These are phyloP conservation scores for Coranthus polyacanthus DNA, from an alignment of 2,797 vertebrate genomes.

Conservation along the genomic window DNA sequence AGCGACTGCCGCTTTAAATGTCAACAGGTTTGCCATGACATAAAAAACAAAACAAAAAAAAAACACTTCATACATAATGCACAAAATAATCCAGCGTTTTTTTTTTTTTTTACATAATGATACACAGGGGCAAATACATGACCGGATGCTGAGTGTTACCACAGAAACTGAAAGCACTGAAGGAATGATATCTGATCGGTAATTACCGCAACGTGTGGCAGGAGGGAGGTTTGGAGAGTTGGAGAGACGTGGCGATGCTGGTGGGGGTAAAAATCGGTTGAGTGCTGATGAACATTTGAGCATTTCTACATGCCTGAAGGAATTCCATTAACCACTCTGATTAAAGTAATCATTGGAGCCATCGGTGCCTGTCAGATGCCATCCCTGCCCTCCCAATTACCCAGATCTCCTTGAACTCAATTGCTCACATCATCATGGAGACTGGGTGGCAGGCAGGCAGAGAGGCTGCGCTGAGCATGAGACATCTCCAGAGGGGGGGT, in stretches of 20 bases:
- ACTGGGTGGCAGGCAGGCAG: conserved; percentile 47
- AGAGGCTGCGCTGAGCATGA: conserved; percentile 23
- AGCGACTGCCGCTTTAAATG: too few relatives aligned
- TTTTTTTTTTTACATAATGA: too few relatives aligned
- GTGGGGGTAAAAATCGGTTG: conserved; percentile 47
- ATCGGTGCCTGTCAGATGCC: conserved; percentile 88
- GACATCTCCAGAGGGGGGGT: conserved; percentile 7
- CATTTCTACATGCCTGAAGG: conserved; percentile 84
- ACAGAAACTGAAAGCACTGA: conserved; percentile 19
- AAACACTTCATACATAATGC: conserved; percentile 50
- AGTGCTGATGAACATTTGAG: conserved; percentile 84
- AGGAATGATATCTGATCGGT: conserved; percentile 55
- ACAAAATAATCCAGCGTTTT: conserved; percentile 3
- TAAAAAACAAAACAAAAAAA: too few relatives aligned
- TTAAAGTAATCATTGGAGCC: conserved; percentile 89
- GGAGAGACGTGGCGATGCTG: not conserved
- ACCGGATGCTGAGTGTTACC: conserved; percentile 4
- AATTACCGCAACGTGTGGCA: conserved; percentile 60
- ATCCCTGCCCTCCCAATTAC: conserved; percentile 89
- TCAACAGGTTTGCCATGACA: too few relatives aligned
- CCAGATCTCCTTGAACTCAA: conserved; percentile 87
- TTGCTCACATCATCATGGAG: conserved; percentile 77
- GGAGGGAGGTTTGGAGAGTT: conserved; percentile 34
- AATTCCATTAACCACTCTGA: conserved; percentile 88
- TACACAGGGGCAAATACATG: conserved; percentile 17